Conservation (phyloP, 2,797 vertebrate genomes). For the Parambassis ranga region DNA sequence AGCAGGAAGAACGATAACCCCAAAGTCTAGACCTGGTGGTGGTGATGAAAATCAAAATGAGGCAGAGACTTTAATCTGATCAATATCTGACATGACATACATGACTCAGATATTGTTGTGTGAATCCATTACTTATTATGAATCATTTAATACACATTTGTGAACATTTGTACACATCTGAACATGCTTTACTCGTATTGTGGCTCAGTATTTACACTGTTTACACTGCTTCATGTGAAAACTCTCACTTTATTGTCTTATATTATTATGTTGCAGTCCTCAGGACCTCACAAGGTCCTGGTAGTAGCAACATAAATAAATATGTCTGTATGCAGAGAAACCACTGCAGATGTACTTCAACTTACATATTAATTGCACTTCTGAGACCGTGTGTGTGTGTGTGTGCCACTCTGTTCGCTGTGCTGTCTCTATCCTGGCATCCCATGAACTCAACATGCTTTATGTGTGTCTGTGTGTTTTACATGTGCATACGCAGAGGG, state of each 20-base stretch:
- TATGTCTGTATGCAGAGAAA: neutral
- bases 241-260: neutral
- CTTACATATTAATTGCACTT: slow-evolving; percentile 44
- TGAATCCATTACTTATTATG: too few relatives aligned
- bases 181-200: too few relatives aligned
- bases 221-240: too few relatives aligned
- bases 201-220: too few relatives aligned
- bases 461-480: slow-evolving; percentile 23
- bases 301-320: neutral
- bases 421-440: slow-evolving; percentile 12
- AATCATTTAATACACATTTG: too few relatives aligned
- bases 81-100: too few relatives aligned
- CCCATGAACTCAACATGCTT: slow-evolving; percentile 8
- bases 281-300: neutral
- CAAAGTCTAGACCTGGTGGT: too few relatives aligned
- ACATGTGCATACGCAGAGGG: neutral
- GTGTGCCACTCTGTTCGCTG: neutral
- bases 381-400: slow-evolving; percentile 53
- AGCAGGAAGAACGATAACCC: too few relatives aligned
- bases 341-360: slow-evolving; percentile 14
- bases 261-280: neutral
- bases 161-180: too few relatives aligned
- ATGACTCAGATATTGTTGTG: too few relatives aligned
- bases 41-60: too few relatives aligned
- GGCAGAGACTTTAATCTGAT: too few relatives aligned